These are phyloP conservation scores for Petrocephalus microphthalmus DNA, from an alignment of 2,113 vertebrate genomes.

Conservation along the genomic window DNA sequence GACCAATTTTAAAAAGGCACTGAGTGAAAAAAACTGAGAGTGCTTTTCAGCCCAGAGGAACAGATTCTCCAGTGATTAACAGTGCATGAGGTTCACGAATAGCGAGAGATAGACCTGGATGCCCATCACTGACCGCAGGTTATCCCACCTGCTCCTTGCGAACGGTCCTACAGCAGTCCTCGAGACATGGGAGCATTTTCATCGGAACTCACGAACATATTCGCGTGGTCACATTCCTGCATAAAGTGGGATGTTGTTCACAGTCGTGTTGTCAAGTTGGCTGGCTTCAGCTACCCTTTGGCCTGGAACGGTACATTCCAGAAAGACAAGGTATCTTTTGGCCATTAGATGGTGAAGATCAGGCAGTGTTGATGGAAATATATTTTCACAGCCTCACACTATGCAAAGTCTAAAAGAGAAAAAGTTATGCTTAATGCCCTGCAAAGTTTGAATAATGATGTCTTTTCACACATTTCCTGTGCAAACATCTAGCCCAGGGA, in stretches of 20 bases:
- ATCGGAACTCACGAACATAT: not conserved
- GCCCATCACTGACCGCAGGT: not conserved
- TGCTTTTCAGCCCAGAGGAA: not conserved
- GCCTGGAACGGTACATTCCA: not conserved
- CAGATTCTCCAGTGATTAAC: not conserved
- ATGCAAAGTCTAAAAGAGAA: slow-evolving; percentile 13
- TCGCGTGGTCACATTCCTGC: not conserved
- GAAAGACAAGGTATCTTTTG: not conserved
- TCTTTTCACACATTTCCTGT: slow-evolving; percentile 2
- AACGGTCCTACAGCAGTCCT: not conserved
- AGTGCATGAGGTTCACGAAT: not conserved
- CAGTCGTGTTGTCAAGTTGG: not conserved
- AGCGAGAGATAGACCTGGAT: not conserved
- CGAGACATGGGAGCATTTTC: not conserved
- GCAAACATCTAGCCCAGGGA: slow-evolving; percentile 14
- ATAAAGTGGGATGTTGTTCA: not conserved
- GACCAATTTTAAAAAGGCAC: not conserved
- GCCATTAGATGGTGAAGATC: slow-evolving; percentile 1
- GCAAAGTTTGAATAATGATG: slow-evolving; percentile 16
- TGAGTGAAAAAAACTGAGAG: not conserved
- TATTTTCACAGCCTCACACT: not conserved
- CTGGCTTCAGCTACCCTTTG: not conserved
- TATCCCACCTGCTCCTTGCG: not conserved
- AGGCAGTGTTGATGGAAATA: not conserved
- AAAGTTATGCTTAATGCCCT: slow-evolving; percentile 13